Percentiles rank a stretch among this genome's conserved stretches.
Evolutionary conservation across 2,113 vertebrate genomes (phyloP).

Genomic region (Camelus bactrianus): DNA sequence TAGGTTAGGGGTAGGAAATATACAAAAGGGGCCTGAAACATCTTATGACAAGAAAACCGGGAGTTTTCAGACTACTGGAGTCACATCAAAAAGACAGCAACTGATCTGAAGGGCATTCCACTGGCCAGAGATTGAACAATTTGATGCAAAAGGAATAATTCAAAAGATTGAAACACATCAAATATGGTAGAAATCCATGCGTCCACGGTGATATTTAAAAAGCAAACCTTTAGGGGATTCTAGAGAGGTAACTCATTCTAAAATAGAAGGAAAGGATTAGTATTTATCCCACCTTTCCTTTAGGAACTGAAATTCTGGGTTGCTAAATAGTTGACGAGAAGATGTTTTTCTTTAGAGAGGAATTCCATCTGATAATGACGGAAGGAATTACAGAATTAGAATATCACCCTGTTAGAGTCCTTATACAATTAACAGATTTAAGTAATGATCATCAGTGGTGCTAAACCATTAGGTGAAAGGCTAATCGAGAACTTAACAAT

Average conservation of each 20-base stretch:
- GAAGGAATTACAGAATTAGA: background rate
- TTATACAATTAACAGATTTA: background rate
- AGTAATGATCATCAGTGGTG: background rate
- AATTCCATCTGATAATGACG: background rate
- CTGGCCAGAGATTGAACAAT: background rate
- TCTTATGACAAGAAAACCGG: background rate
- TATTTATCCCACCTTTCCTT: background rate
- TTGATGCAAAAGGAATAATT: background rate
- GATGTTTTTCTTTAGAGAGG: background rate
- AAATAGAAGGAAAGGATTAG: background rate
- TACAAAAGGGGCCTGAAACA: background rate
- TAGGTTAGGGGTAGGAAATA: background rate
- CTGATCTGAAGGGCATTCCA: background rate
- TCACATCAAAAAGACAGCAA: background rate
- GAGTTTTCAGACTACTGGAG: background rate
- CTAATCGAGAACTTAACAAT: background rate
- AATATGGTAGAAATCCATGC: background rate
- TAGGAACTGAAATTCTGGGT: background rate
- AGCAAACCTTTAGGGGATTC: background rate
- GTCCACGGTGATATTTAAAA: background rate
- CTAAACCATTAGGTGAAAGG: background rate
- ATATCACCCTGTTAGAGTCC: background rate
- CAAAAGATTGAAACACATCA: background rate
- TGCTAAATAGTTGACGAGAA: background rate
- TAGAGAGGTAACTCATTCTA: background rate